phyloP scores from a whole-genome alignment of 2,113 vertebrate species.

The Puffinus mauretanicus region DNA sequence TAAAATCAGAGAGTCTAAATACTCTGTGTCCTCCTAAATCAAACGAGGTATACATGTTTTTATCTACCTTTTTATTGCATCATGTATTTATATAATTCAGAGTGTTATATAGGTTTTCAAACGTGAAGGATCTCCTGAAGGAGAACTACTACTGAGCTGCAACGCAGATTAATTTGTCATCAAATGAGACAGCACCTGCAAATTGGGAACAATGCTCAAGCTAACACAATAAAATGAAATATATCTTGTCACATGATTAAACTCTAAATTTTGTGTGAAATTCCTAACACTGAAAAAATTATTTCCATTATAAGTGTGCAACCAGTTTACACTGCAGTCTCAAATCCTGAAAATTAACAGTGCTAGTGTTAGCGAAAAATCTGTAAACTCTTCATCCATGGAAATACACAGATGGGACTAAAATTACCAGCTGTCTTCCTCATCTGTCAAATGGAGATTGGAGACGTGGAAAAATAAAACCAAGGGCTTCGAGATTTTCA shows the following conservation, averaged over 20 bases:
- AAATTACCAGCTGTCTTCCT: neutral
- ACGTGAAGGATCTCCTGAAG: neutral
- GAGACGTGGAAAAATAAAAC: neutral
- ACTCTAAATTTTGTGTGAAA: neutral
- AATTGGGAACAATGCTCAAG: neutral
- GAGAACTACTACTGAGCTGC: neutral
- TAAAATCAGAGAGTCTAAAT: neutral
- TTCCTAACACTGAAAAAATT: neutral
- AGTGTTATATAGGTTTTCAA: neutral
- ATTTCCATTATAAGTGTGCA: neutral
- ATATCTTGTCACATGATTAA: neutral
- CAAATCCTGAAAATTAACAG: neutral
- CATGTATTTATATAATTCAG: rapidly evolving
- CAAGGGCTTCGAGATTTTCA: neutral
- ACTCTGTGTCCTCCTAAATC: neutral
- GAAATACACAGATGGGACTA: neutral
- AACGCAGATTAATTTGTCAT: neutral
- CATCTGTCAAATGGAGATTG: neutral
- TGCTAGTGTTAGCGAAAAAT: neutral
- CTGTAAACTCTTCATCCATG: neutral
- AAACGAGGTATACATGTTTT: neutral
- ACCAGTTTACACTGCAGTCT: neutral
- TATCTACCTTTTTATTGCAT: neutral
- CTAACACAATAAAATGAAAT: neutral
- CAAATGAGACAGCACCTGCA: neutral